phyloP scores from a whole-genome alignment of 2,113 vertebrate genomes.

The Lampris incognitus region DNA sequence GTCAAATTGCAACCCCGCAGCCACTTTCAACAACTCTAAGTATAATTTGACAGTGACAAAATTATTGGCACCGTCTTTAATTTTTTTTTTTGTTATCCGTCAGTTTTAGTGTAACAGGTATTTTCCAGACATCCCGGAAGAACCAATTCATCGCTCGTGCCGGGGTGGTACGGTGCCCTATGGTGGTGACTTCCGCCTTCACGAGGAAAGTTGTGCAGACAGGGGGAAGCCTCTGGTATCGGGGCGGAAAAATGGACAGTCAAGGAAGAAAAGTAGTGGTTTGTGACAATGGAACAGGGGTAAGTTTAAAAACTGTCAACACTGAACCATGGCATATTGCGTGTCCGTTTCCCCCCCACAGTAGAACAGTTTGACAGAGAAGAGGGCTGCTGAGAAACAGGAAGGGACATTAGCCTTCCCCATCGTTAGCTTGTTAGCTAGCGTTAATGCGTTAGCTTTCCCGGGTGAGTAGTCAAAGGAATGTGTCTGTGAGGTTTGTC shows the following conservation, averaged over 20 bases:
- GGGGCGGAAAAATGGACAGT: constrained; percentile 84
- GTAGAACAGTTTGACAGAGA: not conserved
- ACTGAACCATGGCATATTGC: not conserved
- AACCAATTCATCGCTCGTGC: not conserved
- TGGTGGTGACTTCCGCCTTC: constrained; percentile 70
- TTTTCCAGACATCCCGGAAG: not conserved
- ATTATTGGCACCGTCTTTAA: too few relatives aligned
- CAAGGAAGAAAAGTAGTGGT: constrained; percentile 91
- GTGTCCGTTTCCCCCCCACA: not conserved
- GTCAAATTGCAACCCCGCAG: too few relatives aligned
- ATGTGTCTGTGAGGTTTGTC: constrained; percentile 56
- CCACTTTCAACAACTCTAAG: too few relatives aligned
- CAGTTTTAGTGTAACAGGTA: too few relatives aligned
- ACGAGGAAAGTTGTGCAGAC: constrained; percentile 58
- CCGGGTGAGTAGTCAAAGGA: constrained; percentile 50
- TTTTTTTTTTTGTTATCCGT: too few relatives aligned
- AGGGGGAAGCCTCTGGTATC: constrained; percentile 42
- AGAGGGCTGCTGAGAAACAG: constrained; percentile 44
- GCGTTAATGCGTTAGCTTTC: constrained; percentile 13
- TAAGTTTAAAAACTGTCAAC: constrained; percentile 65
- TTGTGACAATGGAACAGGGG: constrained; percentile 93
- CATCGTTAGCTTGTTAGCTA: constrained; percentile 39
- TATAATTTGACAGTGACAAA: too few relatives aligned
- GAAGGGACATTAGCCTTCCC: constrained; percentile 42
- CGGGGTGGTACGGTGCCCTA: constrained; percentile 26